phyloP scores from a whole-genome alignment of 2,113 vertebrate species.

The Jaculus jaculus region DNA sequence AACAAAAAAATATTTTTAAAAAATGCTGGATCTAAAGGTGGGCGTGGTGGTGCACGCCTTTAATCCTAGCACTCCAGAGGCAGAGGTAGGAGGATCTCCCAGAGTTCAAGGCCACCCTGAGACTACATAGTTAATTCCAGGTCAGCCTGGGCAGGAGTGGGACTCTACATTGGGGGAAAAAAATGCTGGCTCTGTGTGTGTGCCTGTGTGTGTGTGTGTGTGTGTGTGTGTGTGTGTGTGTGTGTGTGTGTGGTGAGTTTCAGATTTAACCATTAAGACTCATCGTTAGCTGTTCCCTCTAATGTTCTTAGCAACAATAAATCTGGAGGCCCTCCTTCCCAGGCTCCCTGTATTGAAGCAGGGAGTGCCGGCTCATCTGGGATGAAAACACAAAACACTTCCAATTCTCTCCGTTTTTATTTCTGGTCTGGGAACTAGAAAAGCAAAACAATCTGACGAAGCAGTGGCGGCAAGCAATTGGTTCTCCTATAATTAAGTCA shows the following conservation, averaged over 20 bases:
- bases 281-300: not conserved
- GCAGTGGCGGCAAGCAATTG: not conserved
- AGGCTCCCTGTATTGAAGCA: not conserved
- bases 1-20: no score
- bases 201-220: not conserved
- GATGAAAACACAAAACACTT: not conserved
- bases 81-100: no score
- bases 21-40: no score
- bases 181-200: no score
- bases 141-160: no score
- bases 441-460: not conserved
- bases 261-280: no score
- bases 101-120: no score
- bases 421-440: constrained; percentile 25
- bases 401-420: not conserved
- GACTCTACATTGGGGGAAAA: no score
- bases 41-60: no score
- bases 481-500: not conserved
- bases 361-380: not conserved
- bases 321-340: not conserved
- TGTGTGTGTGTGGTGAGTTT: no score
- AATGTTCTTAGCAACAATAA: not conserved
- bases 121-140: no score
- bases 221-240: not conserved
- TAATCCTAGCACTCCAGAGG: no score